phyloP scores from a whole-genome alignment of 1,140 invertebrate genomes.

The Meloidogyne floridensis region DNA sequence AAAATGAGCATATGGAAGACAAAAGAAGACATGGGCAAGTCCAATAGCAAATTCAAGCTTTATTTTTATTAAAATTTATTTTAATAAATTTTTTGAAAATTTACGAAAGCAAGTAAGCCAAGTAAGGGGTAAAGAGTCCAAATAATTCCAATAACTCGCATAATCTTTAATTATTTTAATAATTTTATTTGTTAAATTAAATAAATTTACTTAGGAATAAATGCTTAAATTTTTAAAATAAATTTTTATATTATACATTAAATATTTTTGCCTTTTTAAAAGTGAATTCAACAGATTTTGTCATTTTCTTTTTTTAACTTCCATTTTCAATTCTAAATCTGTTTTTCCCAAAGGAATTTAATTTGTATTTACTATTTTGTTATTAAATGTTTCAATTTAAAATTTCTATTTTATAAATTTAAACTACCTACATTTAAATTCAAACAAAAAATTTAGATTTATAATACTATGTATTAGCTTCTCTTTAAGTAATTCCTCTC shows the following conservation, averaged over 20 bases:
- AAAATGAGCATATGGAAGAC: constrained; percentile 47
- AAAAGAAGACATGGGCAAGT: constrained; percentile 52
- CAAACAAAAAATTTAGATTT: no score
- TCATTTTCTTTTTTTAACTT: not conserved
- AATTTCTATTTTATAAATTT: not conserved
- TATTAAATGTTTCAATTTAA: not conserved
- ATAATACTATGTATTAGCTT: no score
- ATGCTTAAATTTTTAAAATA: not conserved
- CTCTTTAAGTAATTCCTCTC: no score
- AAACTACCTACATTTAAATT: no score
- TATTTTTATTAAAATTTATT: constrained; percentile 12
- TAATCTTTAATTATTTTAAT: constrained; percentile 9
- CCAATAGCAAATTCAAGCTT: constrained; percentile 47
- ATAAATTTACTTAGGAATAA: not conserved
- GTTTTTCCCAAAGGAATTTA: constrained; percentile 4
- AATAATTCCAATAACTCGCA: constrained; percentile 48
- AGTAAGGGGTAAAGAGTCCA: constrained; percentile 50
- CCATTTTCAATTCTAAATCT: not conserved
- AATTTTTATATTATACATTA: not conserved
- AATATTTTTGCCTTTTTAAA: no score
- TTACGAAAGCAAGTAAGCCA: constrained; percentile 47
- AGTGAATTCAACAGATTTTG: not conserved
- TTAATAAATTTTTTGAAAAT: not conserved
- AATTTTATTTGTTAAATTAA: not conserved
- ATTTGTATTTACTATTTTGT: not conserved